Evolutionary conservation across 2,888 invertebrate species (phyloP).

Genomic region (Syrphus vitripennis): DNA sequence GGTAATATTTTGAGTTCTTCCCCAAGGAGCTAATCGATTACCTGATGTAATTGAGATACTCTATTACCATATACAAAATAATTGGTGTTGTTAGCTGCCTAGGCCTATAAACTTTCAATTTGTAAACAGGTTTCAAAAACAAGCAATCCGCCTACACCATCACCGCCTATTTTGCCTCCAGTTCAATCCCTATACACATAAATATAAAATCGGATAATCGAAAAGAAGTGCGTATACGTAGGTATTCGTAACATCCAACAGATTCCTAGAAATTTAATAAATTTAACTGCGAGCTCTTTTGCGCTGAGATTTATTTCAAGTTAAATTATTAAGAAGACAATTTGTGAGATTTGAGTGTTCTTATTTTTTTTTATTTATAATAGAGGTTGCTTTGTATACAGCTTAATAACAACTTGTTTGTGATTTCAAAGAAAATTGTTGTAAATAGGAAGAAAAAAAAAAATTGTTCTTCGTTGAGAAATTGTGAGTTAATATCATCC

Average conservation of each 20-base stretch:
- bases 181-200: neutral
- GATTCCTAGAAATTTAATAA: slow-evolving; percentile 12
- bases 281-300: slow-evolving; percentile 28
- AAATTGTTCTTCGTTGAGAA: neutral
- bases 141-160: neutral
- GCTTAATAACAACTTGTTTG: slow-evolving; percentile 7
- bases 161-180: neutral
- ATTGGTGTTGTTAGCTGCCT: neutral
- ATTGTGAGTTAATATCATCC: slow-evolving; percentile 69
- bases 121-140: slow-evolving; percentile 2
- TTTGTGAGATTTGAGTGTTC: neutral
- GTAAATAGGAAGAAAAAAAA: neutral
- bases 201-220: slow-evolving; percentile 22
- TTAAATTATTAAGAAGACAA: slow-evolving; percentile 40
- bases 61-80: neutral
- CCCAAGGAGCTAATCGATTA: neutral
- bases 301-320: slow-evolving; percentile 47
- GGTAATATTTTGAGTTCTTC: neutral
- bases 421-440: neutral
- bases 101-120: slow-evolving; percentile 7
- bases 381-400: neutral
- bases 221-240: neutral
- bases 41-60: neutral
- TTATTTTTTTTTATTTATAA: neutral
- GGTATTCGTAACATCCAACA: neutral